A percentile compares a stretch with the other conserved stretches of the same genome.
These are phyloP conservation scores for Wasmannia auropunctata DNA, from an alignment of 1,140 invertebrate genomes.

Conservation along the genomic window DNA sequence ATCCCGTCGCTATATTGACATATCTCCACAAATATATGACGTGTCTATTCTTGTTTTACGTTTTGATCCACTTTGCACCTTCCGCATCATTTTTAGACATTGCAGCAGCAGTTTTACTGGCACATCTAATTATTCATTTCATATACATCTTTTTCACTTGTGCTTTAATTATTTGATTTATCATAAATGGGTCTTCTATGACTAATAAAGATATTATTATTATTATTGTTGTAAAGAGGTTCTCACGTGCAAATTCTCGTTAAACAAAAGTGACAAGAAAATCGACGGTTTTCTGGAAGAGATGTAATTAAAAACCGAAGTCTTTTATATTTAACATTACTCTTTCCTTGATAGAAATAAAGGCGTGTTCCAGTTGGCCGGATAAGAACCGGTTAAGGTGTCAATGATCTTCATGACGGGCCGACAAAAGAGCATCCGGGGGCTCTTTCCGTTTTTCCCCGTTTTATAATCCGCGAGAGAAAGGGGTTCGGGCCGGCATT, in stretches of 20 bases:
- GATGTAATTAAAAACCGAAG: background rate
- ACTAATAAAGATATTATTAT: background rate
- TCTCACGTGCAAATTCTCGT: background rate
- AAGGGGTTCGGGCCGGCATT: slow-evolving; percentile 76
- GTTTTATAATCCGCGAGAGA: slow-evolving; percentile 73
- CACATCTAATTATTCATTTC: background rate
- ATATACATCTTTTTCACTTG: background rate
- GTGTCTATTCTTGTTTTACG: background rate
- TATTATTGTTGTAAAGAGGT: background rate
- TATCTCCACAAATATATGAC: background rate
- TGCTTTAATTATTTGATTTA: background rate
- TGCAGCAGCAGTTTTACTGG: background rate
- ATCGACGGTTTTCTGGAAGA: background rate
- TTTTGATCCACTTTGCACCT: background rate
- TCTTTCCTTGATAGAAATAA: background rate
- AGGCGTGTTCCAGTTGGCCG: background rate
- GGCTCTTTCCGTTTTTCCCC: slow-evolving; percentile 53
- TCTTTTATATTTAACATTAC: background rate
- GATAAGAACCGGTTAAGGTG: slow-evolving; percentile 10
- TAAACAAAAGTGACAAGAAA: background rate
- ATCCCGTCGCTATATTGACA: background rate
- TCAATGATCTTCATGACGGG: slow-evolving; percentile 21
- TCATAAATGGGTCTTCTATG: background rate
- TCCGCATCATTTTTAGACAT: background rate
- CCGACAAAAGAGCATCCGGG: slow-evolving; percentile 61